Evolutionary conservation across 2,888 invertebrate genomes (phyloP).

Genomic region (Parascotia fuliginaria): DNA sequence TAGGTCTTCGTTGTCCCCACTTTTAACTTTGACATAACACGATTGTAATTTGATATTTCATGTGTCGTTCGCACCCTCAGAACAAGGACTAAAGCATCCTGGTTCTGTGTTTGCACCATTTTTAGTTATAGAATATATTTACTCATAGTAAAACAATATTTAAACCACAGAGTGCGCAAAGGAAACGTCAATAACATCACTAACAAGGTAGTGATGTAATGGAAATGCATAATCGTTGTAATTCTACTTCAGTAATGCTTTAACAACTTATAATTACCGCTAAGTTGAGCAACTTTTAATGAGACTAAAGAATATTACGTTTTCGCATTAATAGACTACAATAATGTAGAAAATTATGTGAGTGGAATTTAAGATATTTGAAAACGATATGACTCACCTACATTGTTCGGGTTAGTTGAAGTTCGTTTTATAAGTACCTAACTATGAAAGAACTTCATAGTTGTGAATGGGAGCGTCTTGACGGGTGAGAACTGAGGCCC

Average conservation of each 20-base stretch:
- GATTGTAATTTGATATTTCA: slow-evolving; percentile 41
- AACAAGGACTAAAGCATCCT: slow-evolving; percentile 20
- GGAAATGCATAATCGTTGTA: slow-evolving; percentile 17
- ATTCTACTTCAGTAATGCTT: slow-evolving; percentile 25
- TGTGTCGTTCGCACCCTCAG: slow-evolving; percentile 18
- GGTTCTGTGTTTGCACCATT: background rate
- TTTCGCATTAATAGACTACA: background rate
- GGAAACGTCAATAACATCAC: slow-evolving; percentile 35
- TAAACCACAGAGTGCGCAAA: background rate
- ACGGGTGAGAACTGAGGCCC: no score
- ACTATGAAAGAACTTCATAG: no score
- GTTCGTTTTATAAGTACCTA: no score
- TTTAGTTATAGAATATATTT: no score
- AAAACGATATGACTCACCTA: no score
- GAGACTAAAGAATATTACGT: slow-evolving; percentile 31
- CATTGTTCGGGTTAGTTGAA: no score
- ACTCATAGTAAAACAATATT: background rate
- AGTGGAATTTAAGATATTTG: background rate
- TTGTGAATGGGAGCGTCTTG: no score
- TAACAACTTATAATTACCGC: slow-evolving; percentile 41
- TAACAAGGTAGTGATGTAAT: slow-evolving; percentile 33
- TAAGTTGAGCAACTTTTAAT: slow-evolving; percentile 48
- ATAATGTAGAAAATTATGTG: background rate
- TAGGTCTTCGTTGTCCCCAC: slow-evolving; percentile 26
- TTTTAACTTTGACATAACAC: slow-evolving; percentile 50